Conservation (phyloP, 2,888 invertebrate species). For the Empis livida region DNA sequence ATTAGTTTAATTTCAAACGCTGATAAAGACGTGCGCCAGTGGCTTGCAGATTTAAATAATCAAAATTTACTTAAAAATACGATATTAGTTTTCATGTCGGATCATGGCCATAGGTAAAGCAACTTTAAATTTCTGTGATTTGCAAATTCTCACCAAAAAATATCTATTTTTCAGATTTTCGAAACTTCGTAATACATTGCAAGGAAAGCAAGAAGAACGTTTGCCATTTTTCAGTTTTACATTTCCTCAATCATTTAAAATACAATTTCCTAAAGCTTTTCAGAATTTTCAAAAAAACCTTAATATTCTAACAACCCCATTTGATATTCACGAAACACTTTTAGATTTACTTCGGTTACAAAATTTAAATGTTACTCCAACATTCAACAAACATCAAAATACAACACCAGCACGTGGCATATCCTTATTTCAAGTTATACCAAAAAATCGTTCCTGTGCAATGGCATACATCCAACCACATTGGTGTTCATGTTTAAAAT, state of each 20-base stretch:
- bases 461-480: conserved; percentile 87
- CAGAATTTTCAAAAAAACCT: conserved; percentile 51
- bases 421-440: conserved; percentile 43
- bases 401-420: conserved; percentile 19
- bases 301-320: conserved; percentile 66
- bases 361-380: no score
- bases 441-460: conserved; percentile 62
- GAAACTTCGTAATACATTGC: no score
- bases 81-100: conserved; percentile 77
- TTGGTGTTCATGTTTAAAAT: conserved; percentile 88
- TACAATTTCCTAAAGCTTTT: conserved; percentile 45
- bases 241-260: conserved; percentile 57
- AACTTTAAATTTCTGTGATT: no score
- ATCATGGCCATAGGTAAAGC: conserved; percentile 62
- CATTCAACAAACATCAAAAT: not conserved
- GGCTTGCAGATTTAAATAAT: conserved; percentile 48
- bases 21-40: conserved; percentile 56
- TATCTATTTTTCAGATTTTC: no score
- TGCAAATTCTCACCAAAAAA: no score
- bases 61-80: conserved; percentile 62
- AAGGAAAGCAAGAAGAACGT: no score
- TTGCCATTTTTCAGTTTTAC: conserved; percentile 73
- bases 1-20: conserved; percentile 64
- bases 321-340: conserved; percentile 76
- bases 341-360: conserved; percentile 33